Evolutionary conservation across 2,113 vertebrate species (phyloP).

Genomic region (Lagenorhynchus albirostris): DNA sequence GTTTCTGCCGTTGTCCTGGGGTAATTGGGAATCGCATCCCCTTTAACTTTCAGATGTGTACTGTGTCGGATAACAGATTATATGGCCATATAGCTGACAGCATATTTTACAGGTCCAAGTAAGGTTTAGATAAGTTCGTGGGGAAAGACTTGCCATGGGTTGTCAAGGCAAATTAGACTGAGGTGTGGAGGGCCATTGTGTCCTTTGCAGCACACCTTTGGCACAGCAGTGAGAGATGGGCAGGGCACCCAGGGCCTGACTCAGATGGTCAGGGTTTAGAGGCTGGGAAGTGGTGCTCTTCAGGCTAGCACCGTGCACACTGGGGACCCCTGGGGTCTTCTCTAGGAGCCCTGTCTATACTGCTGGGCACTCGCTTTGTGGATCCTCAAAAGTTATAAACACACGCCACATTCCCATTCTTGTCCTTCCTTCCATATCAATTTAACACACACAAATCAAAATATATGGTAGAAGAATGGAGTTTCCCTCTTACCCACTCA

Average conservation of each 20-base stretch:
- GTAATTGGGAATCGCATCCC: background rate
- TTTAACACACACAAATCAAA: background rate
- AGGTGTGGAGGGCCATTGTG: background rate
- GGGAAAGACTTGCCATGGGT: background rate
- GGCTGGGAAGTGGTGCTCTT: background rate
- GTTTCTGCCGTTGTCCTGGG: background rate
- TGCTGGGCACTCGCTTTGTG: too few species aligned
- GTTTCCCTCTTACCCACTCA: conserved; percentile 67
- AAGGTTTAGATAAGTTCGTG: background rate
- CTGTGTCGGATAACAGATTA: background rate
- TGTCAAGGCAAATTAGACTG: background rate
- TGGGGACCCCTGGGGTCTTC: background rate
- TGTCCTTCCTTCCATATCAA: background rate
- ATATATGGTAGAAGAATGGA: background rate
- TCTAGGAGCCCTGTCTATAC: background rate
- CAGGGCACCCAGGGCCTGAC: background rate
- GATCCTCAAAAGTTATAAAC: background rate
- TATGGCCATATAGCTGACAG: background rate
- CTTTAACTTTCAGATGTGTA: background rate
- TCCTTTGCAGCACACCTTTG: background rate
- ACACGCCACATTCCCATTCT: background rate
- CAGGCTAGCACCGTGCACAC: rapidly evolving
- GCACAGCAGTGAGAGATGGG: background rate
- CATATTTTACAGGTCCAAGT: background rate
- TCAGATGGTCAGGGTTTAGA: background rate